A percentile compares a stretch with the other conserved stretches of the same genome.
phyloP scores from a whole-genome alignment of 1,140 invertebrate species.

The Pogonus chalceus region DNA sequence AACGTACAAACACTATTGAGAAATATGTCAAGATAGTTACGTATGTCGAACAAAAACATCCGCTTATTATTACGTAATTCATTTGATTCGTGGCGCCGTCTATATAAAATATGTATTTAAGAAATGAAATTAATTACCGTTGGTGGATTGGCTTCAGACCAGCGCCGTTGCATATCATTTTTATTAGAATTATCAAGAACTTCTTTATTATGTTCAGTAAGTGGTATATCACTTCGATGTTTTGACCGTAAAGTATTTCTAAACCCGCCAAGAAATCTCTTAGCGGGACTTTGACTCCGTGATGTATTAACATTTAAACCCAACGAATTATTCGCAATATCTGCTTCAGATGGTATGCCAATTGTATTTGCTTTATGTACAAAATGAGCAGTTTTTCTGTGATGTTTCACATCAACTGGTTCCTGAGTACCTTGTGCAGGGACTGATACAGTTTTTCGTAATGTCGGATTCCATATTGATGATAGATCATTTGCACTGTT shows the following conservation, averaged over 20 bases:
- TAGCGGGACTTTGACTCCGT: not conserved
- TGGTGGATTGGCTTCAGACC: conserved; percentile 30
- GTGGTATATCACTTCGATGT: conserved; percentile 27
- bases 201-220: conserved; percentile 10
- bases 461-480: conserved; percentile 21
- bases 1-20: too few relatives aligned
- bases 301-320: conserved; percentile 18
- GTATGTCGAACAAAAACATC: too few relatives aligned
- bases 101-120: too few relatives aligned
- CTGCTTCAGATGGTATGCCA: conserved; percentile 39
- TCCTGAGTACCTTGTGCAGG: conserved; percentile 25
- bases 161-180: conserved; percentile 26
- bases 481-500: conserved; percentile 22
- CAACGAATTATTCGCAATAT: conserved; percentile 20
- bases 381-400: conserved; percentile 24
- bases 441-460: conserved; percentile 29
- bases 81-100: too few relatives aligned
- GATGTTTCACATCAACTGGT: conserved; percentile 24
- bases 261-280: conserved; percentile 25
- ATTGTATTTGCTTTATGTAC: conserved; percentile 51
- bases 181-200: conserved; percentile 25
- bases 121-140: conserved; percentile 22
- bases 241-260: conserved; percentile 28
- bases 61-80: too few relatives aligned
- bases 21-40: too few relatives aligned